phyloP scores from a whole-genome alignment of 2,113 vertebrate genomes.

The Myiagra hebetior region DNA sequence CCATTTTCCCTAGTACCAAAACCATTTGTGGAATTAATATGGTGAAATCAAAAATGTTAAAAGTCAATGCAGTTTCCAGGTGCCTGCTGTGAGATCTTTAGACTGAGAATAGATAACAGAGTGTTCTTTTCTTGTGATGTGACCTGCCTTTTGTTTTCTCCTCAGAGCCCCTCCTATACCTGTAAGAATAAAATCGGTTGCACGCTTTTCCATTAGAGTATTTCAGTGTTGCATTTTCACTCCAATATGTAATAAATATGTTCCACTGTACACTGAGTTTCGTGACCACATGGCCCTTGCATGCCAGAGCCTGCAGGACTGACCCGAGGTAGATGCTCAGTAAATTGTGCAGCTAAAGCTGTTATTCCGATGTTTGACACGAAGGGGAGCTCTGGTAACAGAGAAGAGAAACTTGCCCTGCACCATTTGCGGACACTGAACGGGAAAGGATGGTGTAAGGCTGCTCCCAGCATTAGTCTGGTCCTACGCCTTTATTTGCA shows the following conservation, averaged over 20 bases:
- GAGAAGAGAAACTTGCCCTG: not conserved
- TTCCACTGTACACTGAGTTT: not conserved
- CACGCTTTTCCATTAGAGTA: not conserved
- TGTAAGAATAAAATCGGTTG: not conserved
- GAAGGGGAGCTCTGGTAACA: constrained; percentile 30
- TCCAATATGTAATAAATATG: not conserved
- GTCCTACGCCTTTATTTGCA: not conserved
- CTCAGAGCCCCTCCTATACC: not conserved
- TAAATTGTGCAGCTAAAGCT: not conserved
- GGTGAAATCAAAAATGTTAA: not conserved
- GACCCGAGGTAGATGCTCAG: not conserved
- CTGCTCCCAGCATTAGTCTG: not conserved
- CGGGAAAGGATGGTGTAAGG: not conserved
- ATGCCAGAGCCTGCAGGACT: not conserved
- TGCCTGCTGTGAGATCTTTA: not conserved
- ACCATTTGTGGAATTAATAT: not conserved
- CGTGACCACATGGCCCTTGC: not conserved
- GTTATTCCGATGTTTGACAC: not conserved
- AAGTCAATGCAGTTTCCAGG: not conserved
- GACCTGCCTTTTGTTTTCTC: not conserved
- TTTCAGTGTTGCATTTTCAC: not conserved
- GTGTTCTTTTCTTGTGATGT: not conserved
- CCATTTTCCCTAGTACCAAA: not conserved
- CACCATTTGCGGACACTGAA: rapidly evolving
- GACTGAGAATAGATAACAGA: not conserved